These are phyloP conservation scores for Scaptomyza parva DNA, from an alignment of 2,888 invertebrate genomes.

Conservation along the genomic window DNA sequence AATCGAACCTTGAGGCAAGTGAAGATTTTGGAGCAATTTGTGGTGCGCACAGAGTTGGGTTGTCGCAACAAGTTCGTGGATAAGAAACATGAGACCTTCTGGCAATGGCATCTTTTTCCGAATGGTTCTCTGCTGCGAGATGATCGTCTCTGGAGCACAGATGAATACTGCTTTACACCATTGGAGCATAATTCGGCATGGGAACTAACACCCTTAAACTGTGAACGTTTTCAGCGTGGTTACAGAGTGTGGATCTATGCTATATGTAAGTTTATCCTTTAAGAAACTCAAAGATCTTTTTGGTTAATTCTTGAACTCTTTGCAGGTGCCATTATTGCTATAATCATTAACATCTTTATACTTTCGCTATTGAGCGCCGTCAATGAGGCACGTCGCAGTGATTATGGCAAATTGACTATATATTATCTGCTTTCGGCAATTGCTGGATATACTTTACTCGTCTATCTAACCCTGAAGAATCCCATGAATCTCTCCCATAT, in stretches of 20 bases:
- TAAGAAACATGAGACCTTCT: slow-evolving; percentile 66
- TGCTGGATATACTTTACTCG: slow-evolving; percentile 66
- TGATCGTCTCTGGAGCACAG: slow-evolving; percentile 63
- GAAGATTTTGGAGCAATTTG: slow-evolving; percentile 65
- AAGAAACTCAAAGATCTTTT: fast-evolving
- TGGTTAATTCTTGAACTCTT: background rate
- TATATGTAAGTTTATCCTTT: slow-evolving; percentile 63
- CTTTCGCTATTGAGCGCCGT: slow-evolving; percentile 70
- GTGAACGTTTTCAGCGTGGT: slow-evolving; percentile 76
- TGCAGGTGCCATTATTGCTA: slow-evolving; percentile 72
- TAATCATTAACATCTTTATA: slow-evolving; percentile 72
- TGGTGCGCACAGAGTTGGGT: slow-evolving; percentile 75
- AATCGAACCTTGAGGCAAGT: slow-evolving; percentile 51
- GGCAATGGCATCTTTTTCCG: slow-evolving; percentile 77
- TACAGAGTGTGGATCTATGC: slow-evolving; percentile 79
- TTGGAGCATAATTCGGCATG: slow-evolving; percentile 72
- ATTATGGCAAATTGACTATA: slow-evolving; percentile 76
- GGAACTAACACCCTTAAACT: slow-evolving; percentile 72
- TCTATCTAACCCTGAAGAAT: slow-evolving; percentile 77
- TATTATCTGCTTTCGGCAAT: slow-evolving; percentile 70
- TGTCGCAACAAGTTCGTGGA: slow-evolving; percentile 76
- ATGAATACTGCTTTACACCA: slow-evolving; percentile 78
- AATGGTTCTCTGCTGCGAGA: slow-evolving; percentile 70
- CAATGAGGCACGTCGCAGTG: slow-evolving; percentile 72
- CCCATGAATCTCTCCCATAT: slow-evolving; percentile 73